Evolutionary conservation across 2,113 vertebrate genomes (phyloP), one percentile per base, ranked within the genome.

Genomic region (Vanacampus margaritifer): DNA sequence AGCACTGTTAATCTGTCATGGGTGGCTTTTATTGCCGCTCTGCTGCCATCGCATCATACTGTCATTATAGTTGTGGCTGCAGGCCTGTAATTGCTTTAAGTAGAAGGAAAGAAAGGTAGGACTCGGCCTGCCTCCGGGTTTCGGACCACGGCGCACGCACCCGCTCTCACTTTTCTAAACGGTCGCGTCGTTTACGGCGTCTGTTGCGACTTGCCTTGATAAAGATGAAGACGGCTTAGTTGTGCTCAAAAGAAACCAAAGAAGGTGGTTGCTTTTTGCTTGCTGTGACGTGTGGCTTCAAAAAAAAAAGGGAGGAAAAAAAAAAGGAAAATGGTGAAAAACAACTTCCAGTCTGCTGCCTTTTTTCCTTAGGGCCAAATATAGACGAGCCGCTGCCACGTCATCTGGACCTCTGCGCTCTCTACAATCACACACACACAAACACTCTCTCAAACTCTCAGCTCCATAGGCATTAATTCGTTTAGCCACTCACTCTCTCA

Each of bases 1-100:
- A 84, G 74, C 88, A 82, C 89, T 89, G 90, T 93, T 90, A 91
- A 92, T 92, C 91, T 92, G 87, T 92, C 91, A 90, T 83, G 84
- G 84, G 80, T 79, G 85, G 85, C 76, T 90, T 90, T 93, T 92
- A 91, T 88, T 91, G 91, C 86, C 76, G 83, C 84, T 89, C 75
- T 90, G 86, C 85, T 85, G 88, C 89, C 87, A 89, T 90, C 87
- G 89, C 86, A 91, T 93, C 90, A 91, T 91, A 85, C 89, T 80
- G 79, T 88, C 91, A 92, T 93, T 91, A 92, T 91, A 91, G 91
- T 88, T 86, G 87, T 75, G 87, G 86, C 77, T 73, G 74, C 54
- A 90, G 73, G 79, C 84, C 90, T 91, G 84, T 93, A 92, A 92
- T 93, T 91, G 87, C 83, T 80, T 56, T 89, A 88, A 87, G 85